Evolutionary conservation across 2,113 vertebrate genomes (phyloP).

Genomic region (Trogon surrucura): DNA sequence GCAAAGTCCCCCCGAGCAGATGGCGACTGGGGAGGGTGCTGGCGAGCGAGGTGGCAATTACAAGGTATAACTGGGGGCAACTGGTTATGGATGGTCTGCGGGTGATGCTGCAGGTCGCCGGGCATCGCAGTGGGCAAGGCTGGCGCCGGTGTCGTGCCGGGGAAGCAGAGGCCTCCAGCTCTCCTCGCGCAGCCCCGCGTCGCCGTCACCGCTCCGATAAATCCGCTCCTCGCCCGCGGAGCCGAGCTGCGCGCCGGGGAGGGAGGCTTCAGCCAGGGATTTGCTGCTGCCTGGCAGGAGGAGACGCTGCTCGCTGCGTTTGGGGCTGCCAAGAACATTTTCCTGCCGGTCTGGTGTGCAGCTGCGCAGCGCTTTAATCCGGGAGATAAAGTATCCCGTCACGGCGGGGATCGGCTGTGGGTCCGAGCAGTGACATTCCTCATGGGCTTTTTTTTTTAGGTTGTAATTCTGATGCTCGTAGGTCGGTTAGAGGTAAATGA

Average conservation of each 20-base stretch:
- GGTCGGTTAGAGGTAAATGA: neutral
- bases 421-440: neutral
- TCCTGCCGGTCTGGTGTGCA: neutral
- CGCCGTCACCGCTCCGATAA: rapidly evolving
- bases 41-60: conserved; percentile 81
- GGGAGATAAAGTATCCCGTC: neutral
- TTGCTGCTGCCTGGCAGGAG: neutral
- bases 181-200: rapidly evolving
- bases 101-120: neutral
- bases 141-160: neutral
- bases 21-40: conserved; percentile 82
- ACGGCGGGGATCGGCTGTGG: rapidly evolving
- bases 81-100: rapidly evolving
- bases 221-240: neutral
- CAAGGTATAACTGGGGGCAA: conserved; percentile 76
- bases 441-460: neutral
- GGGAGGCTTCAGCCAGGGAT: neutral
- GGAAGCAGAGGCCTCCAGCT: neutral
- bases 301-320: neutral
- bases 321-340: rapidly evolving
- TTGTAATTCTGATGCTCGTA: rapidly evolving
- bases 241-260: rapidly evolving
- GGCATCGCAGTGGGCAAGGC: rapidly evolving
- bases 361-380: neutral
- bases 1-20: conserved; percentile 83